Evolutionary conservation across 2,797 vertebrate species (phyloP).

Genomic region (Betta splendens): DNA sequence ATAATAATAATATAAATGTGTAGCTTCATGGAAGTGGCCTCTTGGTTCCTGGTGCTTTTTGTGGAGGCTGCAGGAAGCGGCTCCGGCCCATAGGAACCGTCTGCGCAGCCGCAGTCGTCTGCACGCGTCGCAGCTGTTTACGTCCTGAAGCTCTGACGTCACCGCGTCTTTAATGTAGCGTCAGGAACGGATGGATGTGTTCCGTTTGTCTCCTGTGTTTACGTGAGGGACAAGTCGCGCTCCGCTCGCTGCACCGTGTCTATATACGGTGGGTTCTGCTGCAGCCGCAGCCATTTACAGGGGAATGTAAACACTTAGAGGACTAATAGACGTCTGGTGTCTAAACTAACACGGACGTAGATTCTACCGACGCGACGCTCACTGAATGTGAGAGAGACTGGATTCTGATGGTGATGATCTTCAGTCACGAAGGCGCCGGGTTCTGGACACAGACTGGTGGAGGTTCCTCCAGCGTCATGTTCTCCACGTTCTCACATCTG

Average conservation of each 20-base stretch:
- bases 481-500: background rate
- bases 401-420: too few species aligned
- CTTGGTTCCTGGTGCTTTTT: too few species aligned
- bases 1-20: too few species aligned
- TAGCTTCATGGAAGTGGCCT: too few species aligned
- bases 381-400: too few species aligned
- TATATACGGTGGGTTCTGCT: constrained; percentile 60
- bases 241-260: constrained; percentile 43
- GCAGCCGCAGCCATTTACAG: constrained; percentile 47
- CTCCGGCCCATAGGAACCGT: too few species aligned
- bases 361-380: too few species aligned
- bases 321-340: constrained; percentile 46
- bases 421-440: too few species aligned
- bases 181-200: constrained; percentile 30
- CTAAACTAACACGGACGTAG: constrained; percentile 2
- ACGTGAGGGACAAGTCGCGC: constrained; percentile 35
- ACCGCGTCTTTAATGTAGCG: constrained; percentile 19
- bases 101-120: constrained; percentile 10
- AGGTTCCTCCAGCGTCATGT: too few species aligned
- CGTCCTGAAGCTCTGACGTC: constrained; percentile 13
- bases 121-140: constrained; percentile 28
- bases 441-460: too few species aligned
- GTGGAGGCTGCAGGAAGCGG: too few species aligned
- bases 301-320: constrained; percentile 68
- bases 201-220: constrained; percentile 41